phyloP scores from a whole-genome alignment of 2,113 vertebrate genomes.

The Sturnira hondurensis region DNA sequence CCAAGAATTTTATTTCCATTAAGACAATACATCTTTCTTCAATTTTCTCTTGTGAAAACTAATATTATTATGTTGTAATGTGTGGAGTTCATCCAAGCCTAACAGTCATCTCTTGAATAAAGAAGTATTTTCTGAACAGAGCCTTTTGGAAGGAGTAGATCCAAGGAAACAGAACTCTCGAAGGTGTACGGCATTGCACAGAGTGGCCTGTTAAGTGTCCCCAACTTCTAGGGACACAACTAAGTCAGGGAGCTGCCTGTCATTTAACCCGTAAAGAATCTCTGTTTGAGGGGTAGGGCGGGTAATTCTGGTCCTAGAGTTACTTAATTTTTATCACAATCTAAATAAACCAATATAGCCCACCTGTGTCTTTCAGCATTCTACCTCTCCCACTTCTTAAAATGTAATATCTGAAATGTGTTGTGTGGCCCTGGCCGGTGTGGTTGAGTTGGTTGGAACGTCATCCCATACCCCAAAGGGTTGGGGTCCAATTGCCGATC shows the following conservation, averaged over 20 bases:
- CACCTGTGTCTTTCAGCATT: not conserved
- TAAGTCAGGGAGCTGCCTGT: not conserved
- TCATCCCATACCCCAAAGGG: no score
- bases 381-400: not conserved
- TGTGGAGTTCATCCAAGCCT: not conserved
- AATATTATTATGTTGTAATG: not conserved
- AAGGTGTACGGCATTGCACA: not conserved
- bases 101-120: not conserved
- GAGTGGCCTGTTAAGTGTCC: not conserved
- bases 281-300: no score
- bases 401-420: not conserved
- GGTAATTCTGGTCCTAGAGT: not conserved
- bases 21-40: not conserved
- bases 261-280: not conserved
- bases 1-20: not conserved
- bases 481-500: no score
- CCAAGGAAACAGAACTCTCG: not conserved
- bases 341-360: not conserved
- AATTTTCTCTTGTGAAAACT: not conserved
- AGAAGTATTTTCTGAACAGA: not conserved
- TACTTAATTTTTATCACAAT: not conserved
- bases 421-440: no score
- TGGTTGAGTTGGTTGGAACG: no score
- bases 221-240: not conserved
- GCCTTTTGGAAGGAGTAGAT: not conserved